Conservation (phyloP, 2,888 invertebrate species). For the Hirtodrosophila trivittata region DNA sequence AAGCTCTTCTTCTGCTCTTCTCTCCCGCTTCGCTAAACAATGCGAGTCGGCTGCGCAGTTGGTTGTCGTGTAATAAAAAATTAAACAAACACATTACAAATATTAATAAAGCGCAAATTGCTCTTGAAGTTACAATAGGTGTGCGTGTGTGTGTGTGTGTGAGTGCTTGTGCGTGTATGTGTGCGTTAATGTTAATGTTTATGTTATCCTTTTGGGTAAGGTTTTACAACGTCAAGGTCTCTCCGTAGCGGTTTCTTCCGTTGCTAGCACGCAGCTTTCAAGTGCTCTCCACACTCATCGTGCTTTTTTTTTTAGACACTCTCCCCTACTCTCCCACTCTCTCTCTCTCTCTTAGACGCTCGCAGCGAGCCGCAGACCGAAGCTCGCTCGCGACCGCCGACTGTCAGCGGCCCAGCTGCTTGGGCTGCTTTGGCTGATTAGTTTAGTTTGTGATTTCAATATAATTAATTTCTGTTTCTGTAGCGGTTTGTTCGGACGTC, state of each 20-base stretch:
- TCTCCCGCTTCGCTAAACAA: slow-evolving; percentile 26
- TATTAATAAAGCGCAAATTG: slow-evolving; percentile 10
- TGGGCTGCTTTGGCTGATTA: slow-evolving; percentile 66
- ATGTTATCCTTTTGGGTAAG: slow-evolving; percentile 48
- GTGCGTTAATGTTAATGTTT: background rate
- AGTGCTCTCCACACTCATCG: slow-evolving; percentile 24
- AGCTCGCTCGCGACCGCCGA: slow-evolving; percentile 46
- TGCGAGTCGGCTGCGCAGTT: slow-evolving; percentile 45
- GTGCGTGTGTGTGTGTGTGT: background rate
- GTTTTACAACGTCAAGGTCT: slow-evolving; percentile 40
- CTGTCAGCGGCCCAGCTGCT: slow-evolving; percentile 27
- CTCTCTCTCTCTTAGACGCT: slow-evolving; percentile 1
- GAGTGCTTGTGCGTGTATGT: slow-evolving; percentile 6
- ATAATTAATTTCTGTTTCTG: slow-evolving; percentile 77
- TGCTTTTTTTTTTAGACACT: slow-evolving; percentile 7
- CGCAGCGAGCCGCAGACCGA: slow-evolving; percentile 16
- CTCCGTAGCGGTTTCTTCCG: slow-evolving; percentile 6
- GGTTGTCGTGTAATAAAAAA: slow-evolving; percentile 43
- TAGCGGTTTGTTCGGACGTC: slow-evolving; percentile 75
- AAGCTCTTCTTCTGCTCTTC: slow-evolving; percentile 31
- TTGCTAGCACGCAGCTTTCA: slow-evolving; percentile 20
- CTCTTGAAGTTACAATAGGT: slow-evolving; percentile 2
- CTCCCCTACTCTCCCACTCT: slow-evolving; percentile 2
- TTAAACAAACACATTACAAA: slow-evolving; percentile 15
- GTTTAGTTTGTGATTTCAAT: slow-evolving; percentile 78